Percentiles rank a stretch among this genome's conserved stretches.
phyloP scores from a whole-genome alignment of 2,797 vertebrate species.

The Aphelocoma californica region DNA sequence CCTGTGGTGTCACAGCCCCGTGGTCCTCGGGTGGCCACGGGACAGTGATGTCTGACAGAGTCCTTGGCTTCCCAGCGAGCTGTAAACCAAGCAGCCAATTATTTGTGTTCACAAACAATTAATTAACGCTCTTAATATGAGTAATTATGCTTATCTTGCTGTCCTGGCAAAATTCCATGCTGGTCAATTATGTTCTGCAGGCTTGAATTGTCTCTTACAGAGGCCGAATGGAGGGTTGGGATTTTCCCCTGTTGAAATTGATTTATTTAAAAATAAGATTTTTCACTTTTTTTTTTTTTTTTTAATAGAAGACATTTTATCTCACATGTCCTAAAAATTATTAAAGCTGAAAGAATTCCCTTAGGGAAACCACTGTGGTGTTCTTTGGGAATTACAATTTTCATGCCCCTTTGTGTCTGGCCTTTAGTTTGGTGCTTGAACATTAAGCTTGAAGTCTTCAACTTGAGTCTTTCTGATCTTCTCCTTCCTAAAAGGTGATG shows the following conservation, averaged over 20 bases:
- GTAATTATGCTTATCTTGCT: constrained; percentile 48
- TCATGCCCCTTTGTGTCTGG: not conserved
- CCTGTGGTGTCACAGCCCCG: not conserved
- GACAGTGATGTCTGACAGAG: not conserved
- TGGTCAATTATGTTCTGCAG: constrained; percentile 15
- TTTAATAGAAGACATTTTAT: not conserved
- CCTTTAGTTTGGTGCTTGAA: not conserved
- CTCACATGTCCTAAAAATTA: not conserved
- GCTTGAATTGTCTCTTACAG: not conserved
- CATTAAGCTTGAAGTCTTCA: not conserved
- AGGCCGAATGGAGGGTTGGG: not conserved
- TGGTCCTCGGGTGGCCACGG: not conserved
- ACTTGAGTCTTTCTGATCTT: not conserved
- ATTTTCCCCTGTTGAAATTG: not conserved
- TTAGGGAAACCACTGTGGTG: not conserved
- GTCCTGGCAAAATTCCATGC: constrained; percentile 32
- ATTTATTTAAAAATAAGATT: not conserved
- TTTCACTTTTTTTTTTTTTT: not conserved
- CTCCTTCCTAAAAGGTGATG: not conserved
- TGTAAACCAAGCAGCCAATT: not conserved
- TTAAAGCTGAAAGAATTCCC: not conserved
- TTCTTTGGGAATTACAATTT: not conserved
- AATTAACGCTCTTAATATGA: constrained; percentile 40
- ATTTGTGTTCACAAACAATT: constrained; percentile 40
- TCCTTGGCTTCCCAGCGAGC: constrained; percentile 2